These are phyloP conservation scores for Cheirogaleus major DNA, from an alignment of 2,797 vertebrate species.

Conservation along the genomic window DNA sequence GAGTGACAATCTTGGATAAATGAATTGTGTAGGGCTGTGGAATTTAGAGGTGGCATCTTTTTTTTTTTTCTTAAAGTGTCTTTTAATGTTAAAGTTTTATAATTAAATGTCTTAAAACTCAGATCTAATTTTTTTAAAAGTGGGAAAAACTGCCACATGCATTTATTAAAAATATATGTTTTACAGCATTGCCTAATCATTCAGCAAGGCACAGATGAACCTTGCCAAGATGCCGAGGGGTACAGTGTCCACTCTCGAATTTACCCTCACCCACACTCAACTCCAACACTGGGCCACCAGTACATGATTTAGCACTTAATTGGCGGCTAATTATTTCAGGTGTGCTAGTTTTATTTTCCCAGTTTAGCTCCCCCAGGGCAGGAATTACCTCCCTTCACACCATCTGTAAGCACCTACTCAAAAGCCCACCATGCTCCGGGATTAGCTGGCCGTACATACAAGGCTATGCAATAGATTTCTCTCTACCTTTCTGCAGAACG, in stretches of 20 bases:
- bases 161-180: background rate
- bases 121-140: background rate
- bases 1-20: background rate
- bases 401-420: background rate
- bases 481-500: background rate
- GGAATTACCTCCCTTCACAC: background rate
- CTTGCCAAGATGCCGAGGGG: background rate
- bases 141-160: background rate
- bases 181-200: background rate
- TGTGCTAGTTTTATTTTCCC: background rate
- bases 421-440: background rate
- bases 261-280: background rate
- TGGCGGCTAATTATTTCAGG: slow-evolving; percentile 48
- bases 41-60: background rate
- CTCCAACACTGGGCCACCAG: background rate
- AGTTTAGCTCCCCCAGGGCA: background rate
- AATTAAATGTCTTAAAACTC: slow-evolving; percentile 19
- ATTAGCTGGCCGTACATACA: background rate
- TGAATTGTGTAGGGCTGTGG: background rate
- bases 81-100: slow-evolving; percentile 11
- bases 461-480: background rate
- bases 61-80: background rate
- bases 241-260: background rate
- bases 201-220: background rate
- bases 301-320: background rate